phyloP scores from a whole-genome alignment of 2,113 vertebrate species.

The Ammodramus savannarum region DNA sequence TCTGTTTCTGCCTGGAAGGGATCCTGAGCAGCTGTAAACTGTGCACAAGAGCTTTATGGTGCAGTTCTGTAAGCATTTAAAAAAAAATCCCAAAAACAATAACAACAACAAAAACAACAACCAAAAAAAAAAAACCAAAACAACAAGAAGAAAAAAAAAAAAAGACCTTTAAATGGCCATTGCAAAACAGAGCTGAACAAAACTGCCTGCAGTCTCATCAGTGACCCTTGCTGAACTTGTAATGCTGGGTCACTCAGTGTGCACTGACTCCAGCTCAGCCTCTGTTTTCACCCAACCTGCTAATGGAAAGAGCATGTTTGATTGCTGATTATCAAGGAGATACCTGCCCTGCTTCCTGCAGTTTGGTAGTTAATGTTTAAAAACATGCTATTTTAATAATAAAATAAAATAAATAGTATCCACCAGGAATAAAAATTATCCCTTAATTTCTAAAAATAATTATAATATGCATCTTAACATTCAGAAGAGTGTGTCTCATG shows the following conservation, averaged over 20 bases:
- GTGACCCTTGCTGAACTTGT: background rate
- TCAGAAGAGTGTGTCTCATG: constrained; percentile 25
- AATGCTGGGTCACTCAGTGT: background rate
- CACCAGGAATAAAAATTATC: background rate
- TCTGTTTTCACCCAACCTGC: background rate
- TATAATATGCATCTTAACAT: constrained; percentile 38
- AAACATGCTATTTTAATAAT: background rate
- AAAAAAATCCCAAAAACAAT: background rate
- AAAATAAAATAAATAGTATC: background rate
- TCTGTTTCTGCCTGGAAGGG: background rate
- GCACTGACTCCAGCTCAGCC: background rate
- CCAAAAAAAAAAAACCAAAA: too few species aligned
- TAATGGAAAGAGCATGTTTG: background rate
- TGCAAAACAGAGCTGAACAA: background rate
- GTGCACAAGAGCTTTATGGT: background rate
- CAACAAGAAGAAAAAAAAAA: too few species aligned
- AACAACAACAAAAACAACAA: too few species aligned
- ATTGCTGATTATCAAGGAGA: background rate
- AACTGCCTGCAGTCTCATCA: background rate
- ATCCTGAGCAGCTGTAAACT: background rate
- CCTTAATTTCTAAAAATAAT: constrained; percentile 51
- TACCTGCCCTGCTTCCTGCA: constrained; percentile 2
- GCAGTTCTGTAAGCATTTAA: background rate
- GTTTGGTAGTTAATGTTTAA: constrained; percentile 5
- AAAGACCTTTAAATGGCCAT: background rate